phyloP scores from a whole-genome alignment of 2,797 vertebrate genomes.

The Rhinichthys osculus region DNA sequence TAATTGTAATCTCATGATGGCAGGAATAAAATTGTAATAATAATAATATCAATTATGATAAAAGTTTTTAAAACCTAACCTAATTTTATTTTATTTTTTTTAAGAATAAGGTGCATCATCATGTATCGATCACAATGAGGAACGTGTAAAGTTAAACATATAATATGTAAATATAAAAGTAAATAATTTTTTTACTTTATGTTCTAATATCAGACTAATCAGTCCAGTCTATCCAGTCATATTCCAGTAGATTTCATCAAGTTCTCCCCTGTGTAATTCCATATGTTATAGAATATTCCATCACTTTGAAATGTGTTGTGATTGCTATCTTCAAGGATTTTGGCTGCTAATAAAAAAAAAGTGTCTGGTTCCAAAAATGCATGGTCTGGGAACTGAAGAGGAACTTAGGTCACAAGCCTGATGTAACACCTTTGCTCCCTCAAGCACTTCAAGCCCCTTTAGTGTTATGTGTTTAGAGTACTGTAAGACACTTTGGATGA shows the following conservation, averaged over 20 bases:
- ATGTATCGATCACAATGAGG: neutral
- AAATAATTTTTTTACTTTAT: neutral
- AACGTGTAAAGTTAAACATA: neutral
- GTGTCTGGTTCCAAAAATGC: neutral
- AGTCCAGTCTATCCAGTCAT: neutral
- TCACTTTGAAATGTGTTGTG: neutral
- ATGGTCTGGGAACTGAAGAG: neutral
- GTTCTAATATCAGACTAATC: neutral
- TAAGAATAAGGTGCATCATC: neutral
- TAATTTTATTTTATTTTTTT: neutral
- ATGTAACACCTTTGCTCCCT: slow-evolving; percentile 18
- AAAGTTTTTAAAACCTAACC: neutral
- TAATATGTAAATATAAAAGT: neutral
- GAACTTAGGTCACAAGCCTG: neutral
- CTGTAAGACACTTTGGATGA: neutral
- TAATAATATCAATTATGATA: neutral
- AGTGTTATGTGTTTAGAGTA: neutral
- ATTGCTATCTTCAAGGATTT: neutral
- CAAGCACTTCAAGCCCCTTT: slow-evolving; percentile 4
- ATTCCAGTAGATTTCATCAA: neutral
- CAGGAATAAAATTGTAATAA: neutral
- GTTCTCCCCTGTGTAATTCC: neutral
- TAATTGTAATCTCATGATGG: neutral
- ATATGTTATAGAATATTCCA: neutral
- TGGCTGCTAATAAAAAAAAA: neutral